Conservation (phyloP, 2,113 vertebrate species). For the Periophthalmodon schlosseri region DNA sequence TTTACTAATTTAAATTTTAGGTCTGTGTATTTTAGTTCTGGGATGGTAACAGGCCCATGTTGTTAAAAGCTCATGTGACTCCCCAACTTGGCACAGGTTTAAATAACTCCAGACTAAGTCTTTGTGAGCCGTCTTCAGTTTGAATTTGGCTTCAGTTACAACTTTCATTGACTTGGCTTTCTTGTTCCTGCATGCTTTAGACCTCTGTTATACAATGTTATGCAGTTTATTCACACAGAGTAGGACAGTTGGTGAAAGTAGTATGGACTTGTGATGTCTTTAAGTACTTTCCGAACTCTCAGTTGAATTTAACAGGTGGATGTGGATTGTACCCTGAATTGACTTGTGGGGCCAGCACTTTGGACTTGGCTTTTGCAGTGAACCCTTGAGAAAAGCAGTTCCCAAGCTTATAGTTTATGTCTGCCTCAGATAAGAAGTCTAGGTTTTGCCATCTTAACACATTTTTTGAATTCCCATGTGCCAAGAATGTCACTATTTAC, state of each 20-base stretch:
- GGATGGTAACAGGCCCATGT: not conserved
- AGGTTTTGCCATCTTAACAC: not conserved
- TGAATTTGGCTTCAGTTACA: conserved; percentile 18
- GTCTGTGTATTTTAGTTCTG: not conserved
- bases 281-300: conserved; percentile 8
- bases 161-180: conserved; percentile 4
- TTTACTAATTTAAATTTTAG: not conserved
- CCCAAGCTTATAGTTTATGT: conserved; percentile 34
- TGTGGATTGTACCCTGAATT: conserved; percentile 20
- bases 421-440: conserved; percentile 44
- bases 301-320: conserved; percentile 48
- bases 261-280: conserved; percentile 5
- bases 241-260: conserved; percentile 30
- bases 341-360: conserved; percentile 5
- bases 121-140: conserved; percentile 24
- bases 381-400: conserved; percentile 39
- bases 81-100: conserved; percentile 10
- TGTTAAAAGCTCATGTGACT: conserved; percentile 7
- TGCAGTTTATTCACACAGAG: not conserved
- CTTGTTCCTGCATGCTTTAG: not conserved
- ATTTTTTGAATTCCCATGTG: conserved; percentile 42
- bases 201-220: not conserved
- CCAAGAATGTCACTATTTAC: conserved; percentile 36
- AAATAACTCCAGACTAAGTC: not conserved
- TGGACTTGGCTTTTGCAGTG: not conserved